phyloP scores from a whole-genome alignment of 2,797 vertebrate genomes.

The Cichlasoma orientale region DNA sequence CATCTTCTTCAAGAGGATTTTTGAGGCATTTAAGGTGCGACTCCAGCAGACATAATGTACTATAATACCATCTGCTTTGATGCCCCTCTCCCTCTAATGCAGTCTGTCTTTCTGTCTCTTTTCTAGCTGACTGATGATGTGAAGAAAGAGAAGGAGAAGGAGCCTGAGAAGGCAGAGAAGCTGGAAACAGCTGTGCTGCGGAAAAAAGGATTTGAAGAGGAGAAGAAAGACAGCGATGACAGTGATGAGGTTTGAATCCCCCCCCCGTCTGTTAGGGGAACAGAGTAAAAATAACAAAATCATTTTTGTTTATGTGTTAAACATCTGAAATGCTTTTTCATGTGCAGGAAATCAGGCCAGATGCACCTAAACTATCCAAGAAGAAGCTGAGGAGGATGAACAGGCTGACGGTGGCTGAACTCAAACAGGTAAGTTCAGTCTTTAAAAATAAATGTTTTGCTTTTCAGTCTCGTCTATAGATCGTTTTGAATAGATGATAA shows the following conservation, averaged over 20 bases:
- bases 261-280: rapidly evolving
- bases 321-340: background rate
- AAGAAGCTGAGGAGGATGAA: conserved; percentile 96
- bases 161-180: conserved; percentile 88
- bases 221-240: conserved; percentile 89
- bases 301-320: background rate
- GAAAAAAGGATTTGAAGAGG: conserved; percentile 91
- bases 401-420: conserved; percentile 91
- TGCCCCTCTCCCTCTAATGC: background rate
- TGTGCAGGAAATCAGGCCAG: conserved; percentile 84
- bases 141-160: conserved; percentile 94
- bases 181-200: conserved; percentile 80
- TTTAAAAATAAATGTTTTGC: background rate
- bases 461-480: rapidly evolving
- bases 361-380: conserved; percentile 91
- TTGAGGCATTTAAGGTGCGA: conserved; percentile 95
- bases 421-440: conserved; percentile 87
- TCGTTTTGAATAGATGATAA: background rate
- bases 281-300: background rate
- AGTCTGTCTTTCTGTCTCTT: rapidly evolving
- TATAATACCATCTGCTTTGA: rapidly evolving
- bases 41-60: background rate
- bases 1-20: conserved; percentile 94
- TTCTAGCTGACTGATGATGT: conserved; percentile 89
- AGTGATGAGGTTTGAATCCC: conserved; percentile 82